Conservation (phyloP, 2,888 invertebrate genomes). For the Nymphalis c-album region DNA sequence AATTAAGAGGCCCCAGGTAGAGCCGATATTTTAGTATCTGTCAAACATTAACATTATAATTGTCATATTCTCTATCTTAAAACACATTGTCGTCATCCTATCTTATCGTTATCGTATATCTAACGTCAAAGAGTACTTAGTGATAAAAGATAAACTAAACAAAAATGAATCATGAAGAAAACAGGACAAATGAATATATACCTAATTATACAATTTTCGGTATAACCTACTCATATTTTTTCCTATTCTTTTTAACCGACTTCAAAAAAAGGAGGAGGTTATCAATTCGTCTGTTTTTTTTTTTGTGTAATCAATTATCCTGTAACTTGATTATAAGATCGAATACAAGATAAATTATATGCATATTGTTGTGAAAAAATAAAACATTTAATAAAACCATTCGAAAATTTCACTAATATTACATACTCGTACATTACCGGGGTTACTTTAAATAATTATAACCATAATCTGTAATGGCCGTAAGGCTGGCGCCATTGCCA, state of each 20-base stretch:
- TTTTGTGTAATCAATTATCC: not conserved
- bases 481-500: conserved; percentile 66
- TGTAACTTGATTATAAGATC: not conserved
- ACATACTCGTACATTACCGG: not conserved
- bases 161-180: conserved; percentile 56
- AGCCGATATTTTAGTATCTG: conserved; percentile 8
- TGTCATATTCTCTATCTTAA: conserved; percentile 47
- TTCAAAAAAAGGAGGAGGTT: too few relatives aligned
- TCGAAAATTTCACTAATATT: not conserved
- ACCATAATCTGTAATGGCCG: conserved; percentile 64
- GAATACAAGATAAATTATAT: not conserved
- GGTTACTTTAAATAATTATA: conserved; percentile 52
- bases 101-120: conserved; percentile 69
- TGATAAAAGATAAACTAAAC: conserved; percentile 59
- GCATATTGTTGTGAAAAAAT: too few relatives aligned
- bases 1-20: conserved; percentile 5
- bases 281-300: too few relatives aligned
- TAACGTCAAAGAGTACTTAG: conserved; percentile 56
- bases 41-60: conserved; percentile 27
- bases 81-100: conserved; percentile 65
- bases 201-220: not conserved
- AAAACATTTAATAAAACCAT: not conserved
- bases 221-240: not conserved
- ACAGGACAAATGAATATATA: conserved; percentile 13
- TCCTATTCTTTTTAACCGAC: too few relatives aligned